Evolutionary conservation across 2,888 invertebrate species (phyloP), one percentile per base, ranked within the genome.

Genomic region (Liodrosophila aerea): DNA sequence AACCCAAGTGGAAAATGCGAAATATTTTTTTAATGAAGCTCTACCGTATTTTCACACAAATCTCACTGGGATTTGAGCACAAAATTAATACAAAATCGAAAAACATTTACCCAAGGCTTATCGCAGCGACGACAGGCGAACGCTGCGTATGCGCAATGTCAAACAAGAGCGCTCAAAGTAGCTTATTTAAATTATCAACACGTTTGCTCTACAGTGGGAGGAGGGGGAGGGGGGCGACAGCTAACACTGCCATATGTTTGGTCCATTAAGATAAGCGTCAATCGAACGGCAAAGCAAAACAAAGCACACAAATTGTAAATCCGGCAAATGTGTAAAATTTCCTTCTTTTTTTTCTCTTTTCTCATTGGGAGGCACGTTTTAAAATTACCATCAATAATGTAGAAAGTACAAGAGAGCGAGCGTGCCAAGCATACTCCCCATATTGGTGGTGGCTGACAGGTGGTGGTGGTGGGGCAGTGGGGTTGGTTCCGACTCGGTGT

Each of bases 111-210:
- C 73, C 43, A 44, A n/a, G 57, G 76, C 80, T 81, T 81, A 85
- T 81, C 81, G 81, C 70, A 31, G 12, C 52, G 69, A 52, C 54
- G 78, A 72, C 85, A 77, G 82, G 62, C 69, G 30, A 64, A 67
- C 82, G 82, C 53, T 72, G 78, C 85, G 85, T 82, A 80, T 85
- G 83, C 78, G 83, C 75, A 82, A 85, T 82, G 78, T 63, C 57
- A 65, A 53, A 53, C 51, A 54, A 5, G 36, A 49, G 22, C 33
- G 69, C 53, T 64, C 69, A 84, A 84, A 83, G 82, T 83, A 81
- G 82, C 82, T 84, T 86, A 83, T 86, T 83, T 84, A 86, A 86
- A 83, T 86, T 86, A 83, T 86, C 82, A 83, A 86, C 82, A 83
- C 82, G 86, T 83, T 73, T 75, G 15, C 8, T 43, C 18, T 9